These are phyloP conservation scores for Hololepta plana DNA, from an alignment of 2,888 invertebrate species.

Conservation along the genomic window DNA sequence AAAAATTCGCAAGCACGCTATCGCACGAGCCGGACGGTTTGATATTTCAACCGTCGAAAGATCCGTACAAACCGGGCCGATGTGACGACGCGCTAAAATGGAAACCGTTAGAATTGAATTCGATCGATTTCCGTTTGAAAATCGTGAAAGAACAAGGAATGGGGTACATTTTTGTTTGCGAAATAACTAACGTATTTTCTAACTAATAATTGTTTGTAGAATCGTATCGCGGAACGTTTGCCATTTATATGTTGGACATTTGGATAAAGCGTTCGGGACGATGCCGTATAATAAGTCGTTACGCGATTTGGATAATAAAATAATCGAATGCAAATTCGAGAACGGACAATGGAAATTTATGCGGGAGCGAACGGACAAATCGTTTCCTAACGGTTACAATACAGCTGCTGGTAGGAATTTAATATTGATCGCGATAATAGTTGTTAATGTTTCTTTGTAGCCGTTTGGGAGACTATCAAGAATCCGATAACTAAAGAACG, in stretches of 20 bases:
- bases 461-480: constrained; percentile 66
- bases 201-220: constrained; percentile 26
- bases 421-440: background rate
- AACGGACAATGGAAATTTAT: constrained; percentile 78
- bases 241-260: constrained; percentile 60
- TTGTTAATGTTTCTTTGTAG: constrained; percentile 29
- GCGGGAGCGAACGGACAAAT: constrained; percentile 92
- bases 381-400: constrained; percentile 73
- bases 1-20: constrained; percentile 70
- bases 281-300: constrained; percentile 69
- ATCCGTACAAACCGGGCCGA: constrained; percentile 53
- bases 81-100: constrained; percentile 85
- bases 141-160: constrained; percentile 51
- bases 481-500: constrained; percentile 72
- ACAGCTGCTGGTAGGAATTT: constrained; percentile 62
- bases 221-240: constrained; percentile 51
- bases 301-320: constrained; percentile 73
- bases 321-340: constrained; percentile 85
- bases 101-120: constrained; percentile 90
- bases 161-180: constrained; percentile 36
- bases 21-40: constrained; percentile 94
- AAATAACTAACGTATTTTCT: constrained; percentile 8
- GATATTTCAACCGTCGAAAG: constrained; percentile 86
- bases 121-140: constrained; percentile 86
- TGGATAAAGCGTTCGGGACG: constrained; percentile 42